Percentiles rank a stretch among this genome's conserved stretches.
Evolutionary conservation across 2,888 invertebrate genomes (phyloP).

Genomic region (Drosophila meridiana): DNA sequence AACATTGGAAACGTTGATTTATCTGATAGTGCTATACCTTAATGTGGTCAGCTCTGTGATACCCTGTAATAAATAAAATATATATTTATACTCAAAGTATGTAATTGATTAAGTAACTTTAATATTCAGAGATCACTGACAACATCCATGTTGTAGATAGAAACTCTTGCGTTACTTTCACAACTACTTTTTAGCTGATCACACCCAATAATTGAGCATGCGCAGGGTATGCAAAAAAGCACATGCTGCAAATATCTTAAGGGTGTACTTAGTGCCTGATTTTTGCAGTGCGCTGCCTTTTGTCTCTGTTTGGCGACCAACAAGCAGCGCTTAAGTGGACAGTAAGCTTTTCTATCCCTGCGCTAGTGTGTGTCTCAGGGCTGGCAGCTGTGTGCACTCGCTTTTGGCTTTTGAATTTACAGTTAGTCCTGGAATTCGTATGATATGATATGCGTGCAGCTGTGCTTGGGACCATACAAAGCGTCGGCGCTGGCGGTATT

Average conservation of each 20-base stretch:
- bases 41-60: background rate
- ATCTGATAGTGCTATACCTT: background rate
- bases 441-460: conserved; percentile 66
- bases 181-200: background rate
- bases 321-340: conserved; percentile 61
- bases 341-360: conserved; percentile 34
- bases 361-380: conserved; percentile 22
- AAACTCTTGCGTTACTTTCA: background rate
- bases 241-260: conserved; percentile 74
- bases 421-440: conserved; percentile 66
- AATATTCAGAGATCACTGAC: background rate
- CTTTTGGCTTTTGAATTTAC: conserved; percentile 71
- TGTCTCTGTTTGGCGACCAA: conserved; percentile 52
- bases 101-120: background rate
- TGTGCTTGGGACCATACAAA: conserved; percentile 23
- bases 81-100: background rate
- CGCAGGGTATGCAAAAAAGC: conserved; percentile 13
- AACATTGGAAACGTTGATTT: background rate
- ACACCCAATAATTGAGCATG: background rate
- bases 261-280: conserved; percentile 77
- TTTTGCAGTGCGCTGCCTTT: conserved; percentile 71
- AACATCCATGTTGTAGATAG: background rate
- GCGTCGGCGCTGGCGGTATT: conserved; percentile 39
- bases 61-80: too few relatives aligned
- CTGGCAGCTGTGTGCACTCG: conserved; percentile 50